Conservation (phyloP, 2,797 vertebrate species). For the Platyrinchus mystaceus region DNA sequence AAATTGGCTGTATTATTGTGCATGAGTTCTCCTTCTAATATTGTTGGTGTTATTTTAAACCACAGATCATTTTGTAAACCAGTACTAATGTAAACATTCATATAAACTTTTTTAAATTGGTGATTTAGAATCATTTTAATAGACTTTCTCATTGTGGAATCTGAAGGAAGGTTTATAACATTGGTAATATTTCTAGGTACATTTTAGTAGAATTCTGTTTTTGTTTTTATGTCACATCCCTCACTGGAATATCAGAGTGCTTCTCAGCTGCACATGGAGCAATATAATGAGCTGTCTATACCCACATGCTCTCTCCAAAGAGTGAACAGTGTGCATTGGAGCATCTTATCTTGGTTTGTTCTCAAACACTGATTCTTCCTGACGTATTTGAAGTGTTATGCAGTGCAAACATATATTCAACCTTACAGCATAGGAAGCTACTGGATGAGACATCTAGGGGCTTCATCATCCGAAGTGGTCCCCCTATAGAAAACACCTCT, state of each 20-base stretch:
- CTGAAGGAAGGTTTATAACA: background rate
- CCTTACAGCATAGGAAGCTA: background rate
- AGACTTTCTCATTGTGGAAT: background rate
- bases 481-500: background rate
- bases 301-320: accelerated
- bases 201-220: background rate
- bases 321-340: background rate
- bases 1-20: background rate
- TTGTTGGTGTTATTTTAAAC: background rate
- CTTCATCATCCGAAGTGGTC: background rate
- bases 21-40: background rate
- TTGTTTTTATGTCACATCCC: background rate
- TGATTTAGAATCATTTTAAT: background rate
- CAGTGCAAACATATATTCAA: background rate
- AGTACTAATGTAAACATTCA: background rate
- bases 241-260: background rate
- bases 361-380: background rate
- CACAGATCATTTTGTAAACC: background rate
- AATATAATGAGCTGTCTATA: background rate
- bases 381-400: background rate
- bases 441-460: background rate
- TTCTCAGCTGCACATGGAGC: background rate
- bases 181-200: background rate
- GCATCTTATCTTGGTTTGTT: background rate
- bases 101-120: background rate